Conservation (phyloP, 2,113 vertebrate genomes). For the Toxostoma redivivum region DNA sequence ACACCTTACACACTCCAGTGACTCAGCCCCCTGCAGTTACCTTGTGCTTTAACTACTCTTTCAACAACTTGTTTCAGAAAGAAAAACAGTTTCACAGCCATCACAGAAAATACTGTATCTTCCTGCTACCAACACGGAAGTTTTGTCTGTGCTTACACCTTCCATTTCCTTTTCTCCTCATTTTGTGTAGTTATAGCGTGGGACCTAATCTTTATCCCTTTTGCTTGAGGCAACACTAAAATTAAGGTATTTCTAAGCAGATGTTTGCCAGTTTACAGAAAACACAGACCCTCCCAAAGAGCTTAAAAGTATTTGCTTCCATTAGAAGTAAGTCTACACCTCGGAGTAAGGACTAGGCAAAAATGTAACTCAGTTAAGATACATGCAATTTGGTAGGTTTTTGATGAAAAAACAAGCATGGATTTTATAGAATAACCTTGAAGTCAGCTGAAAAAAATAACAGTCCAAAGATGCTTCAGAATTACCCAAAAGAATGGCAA, state of each 20-base stretch:
- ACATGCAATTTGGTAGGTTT: not conserved
- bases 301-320: not conserved
- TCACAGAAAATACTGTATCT: not conserved
- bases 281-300: not conserved
- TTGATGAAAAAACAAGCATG: not conserved
- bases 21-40: not conserved
- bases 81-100: not conserved
- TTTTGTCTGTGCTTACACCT: not conserved
- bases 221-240: not conserved
- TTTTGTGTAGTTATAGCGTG: not conserved
- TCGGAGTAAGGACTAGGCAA: not conserved
- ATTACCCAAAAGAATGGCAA: fast-evolving
- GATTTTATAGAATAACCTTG: not conserved
- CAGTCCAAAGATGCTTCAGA: not conserved
- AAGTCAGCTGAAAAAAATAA: not conserved
- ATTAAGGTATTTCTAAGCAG: not conserved
- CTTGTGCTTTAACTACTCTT: not conserved
- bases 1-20: not conserved
- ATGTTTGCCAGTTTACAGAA: not conserved
- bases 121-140: not conserved
- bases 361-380: not conserved
- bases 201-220: not conserved
- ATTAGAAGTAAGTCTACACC: not conserved
- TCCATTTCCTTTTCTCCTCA: not conserved
- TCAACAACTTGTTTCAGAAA: not conserved